Conservation (phyloP, 2,888 invertebrate genomes). For the Zele albiditarsus region DNA sequence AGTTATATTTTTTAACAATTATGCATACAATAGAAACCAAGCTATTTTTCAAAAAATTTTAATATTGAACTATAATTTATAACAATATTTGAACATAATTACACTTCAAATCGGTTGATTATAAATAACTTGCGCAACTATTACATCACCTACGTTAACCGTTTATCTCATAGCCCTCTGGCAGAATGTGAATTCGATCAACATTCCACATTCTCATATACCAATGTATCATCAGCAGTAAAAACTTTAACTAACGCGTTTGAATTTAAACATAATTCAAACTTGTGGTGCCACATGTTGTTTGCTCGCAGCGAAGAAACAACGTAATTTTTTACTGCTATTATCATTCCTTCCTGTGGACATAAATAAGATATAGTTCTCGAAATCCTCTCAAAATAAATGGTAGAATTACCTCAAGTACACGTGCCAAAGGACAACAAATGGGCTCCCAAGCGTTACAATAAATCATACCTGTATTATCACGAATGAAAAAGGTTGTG, state of each 20-base stretch:
- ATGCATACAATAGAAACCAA: no score
- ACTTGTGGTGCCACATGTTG: neutral
- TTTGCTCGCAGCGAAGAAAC: no score
- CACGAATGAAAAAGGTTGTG: neutral
- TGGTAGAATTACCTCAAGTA: neutral
- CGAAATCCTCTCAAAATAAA: neutral
- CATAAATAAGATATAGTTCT: neutral
- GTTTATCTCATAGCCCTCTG: no score
- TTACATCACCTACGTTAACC: neutral
- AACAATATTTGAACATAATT: neutral
- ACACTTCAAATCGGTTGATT: neutral
- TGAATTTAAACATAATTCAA: neutral
- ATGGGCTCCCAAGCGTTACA: neutral
- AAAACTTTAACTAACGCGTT: neutral
- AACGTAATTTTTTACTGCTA: neutral
- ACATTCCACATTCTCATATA: neutral
- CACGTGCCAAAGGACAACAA: neutral
- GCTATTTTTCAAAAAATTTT: no score
- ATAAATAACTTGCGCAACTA: neutral
- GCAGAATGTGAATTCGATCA: neutral
- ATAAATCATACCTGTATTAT: neutral
- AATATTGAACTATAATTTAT: neutral
- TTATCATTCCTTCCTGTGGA: neutral
- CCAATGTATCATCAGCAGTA: neutral
- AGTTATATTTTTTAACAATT: no score